Percentiles rank a stretch among this genome's conserved stretches.
These are phyloP conservation scores for Setophaga petechia DNA, from an alignment of 2,113 vertebrate genomes.

Conservation along the genomic window DNA sequence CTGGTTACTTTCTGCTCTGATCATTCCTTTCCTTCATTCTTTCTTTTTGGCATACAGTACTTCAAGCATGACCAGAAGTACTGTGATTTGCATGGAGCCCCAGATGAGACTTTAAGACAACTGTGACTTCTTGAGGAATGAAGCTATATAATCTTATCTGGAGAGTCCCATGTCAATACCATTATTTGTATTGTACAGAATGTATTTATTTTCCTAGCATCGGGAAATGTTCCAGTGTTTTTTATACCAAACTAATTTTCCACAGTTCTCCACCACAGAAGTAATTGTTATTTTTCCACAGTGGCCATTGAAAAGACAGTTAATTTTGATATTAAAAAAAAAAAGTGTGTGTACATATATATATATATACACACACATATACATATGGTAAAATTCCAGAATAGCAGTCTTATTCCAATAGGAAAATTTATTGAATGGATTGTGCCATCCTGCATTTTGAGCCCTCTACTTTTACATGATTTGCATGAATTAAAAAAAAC, in stretches of 20 bases:
- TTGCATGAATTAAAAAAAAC: neutral
- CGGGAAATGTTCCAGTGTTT: neutral
- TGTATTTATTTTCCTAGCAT: neutral
- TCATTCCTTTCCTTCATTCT: neutral
- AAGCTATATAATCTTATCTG: neutral
- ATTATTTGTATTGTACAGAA: neutral
- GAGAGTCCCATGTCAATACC: neutral
- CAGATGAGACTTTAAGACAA: neutral
- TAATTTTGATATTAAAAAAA: neutral
- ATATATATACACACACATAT: too few species aligned
- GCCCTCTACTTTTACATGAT: neutral
- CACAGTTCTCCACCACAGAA: neutral
- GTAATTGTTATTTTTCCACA: neutral
- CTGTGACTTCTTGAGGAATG: neutral
- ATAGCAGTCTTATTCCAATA: neutral
- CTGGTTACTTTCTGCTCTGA: conserved; percentile 10
- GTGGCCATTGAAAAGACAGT: neutral
- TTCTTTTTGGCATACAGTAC: neutral
- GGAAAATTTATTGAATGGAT: neutral
- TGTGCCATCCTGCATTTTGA: neutral
- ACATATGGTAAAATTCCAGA: neutral
- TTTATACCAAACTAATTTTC: neutral
- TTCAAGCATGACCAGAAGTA: neutral
- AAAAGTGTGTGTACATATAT: neutral
- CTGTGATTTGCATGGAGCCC: neutral